Evolutionary conservation across 2,113 vertebrate species (phyloP), one percentile per base, ranked within the genome.

Genomic region (Cacatua alba): DNA sequence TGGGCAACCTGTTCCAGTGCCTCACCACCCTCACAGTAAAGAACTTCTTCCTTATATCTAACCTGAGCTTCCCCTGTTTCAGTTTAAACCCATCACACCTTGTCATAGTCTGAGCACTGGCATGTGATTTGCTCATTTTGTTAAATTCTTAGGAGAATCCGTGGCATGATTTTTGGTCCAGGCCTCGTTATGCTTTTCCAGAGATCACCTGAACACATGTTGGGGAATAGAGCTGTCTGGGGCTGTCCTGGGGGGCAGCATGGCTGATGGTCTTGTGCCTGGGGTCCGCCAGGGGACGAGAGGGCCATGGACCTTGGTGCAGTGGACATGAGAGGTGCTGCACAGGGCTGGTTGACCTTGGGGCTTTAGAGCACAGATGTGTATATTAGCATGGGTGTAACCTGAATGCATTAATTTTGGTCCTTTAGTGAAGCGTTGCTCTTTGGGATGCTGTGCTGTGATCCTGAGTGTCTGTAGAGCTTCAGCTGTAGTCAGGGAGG

Each of bases 261-360:
- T 28, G 33, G 33, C 37, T 74, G 24, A 31, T 70, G 26, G 5
- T 65, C 7, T 24, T 5, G 1, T 67, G 20, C 6, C 28, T 76
- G 23, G 29, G 15, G 13, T 0, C 11, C 1, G 1, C 2, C 1
- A 18, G 20, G 15, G 35, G 41, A 35, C 7, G 4, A 65, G 21
- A 39, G 5, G 21, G 11, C 15, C 33, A 19, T 33, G 33, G 33
- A 25, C 24, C 6, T 76, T 3, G 11, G 24, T 6, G 8, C 26
- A 43, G 24, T 7, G n/a, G 17, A 3, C 0, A 0, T 3, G 35
- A 53, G 5, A 7, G 4, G 3, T 53, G 24, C 57, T 92, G 11
- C 1, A 0, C 1, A 2, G 33, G 14, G 11, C 9, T 3, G 6
- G 21, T 31, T 52, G 63, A 51, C 28, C 24, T 24, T 1, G 0